Percentiles rank a stretch among this genome's conserved stretches.
Conservation (phyloP, 2,888 invertebrate species). For the Mallateleia sp. region DNA sequence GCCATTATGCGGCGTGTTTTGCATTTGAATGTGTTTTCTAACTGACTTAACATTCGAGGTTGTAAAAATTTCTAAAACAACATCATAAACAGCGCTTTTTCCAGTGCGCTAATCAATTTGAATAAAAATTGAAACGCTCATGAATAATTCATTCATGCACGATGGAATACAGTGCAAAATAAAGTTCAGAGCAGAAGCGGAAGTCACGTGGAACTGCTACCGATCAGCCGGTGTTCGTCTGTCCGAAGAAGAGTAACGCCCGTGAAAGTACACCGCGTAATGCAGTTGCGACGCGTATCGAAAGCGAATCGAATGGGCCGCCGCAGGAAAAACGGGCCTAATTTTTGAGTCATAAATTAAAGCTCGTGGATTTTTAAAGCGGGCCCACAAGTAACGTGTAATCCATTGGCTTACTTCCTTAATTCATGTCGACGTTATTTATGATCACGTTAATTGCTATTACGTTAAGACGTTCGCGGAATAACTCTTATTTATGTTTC, state of each 20-base stretch:
- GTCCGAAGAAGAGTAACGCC: conserved; percentile 69
- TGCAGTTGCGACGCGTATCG: conserved; percentile 73
- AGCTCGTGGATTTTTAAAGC: conserved; percentile 43
- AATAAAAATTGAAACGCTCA: conserved; percentile 60
- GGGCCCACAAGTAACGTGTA: conserved; percentile 42
- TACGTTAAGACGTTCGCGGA: background rate
- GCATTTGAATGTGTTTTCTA: conserved; percentile 69
- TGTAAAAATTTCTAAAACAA: conserved; percentile 67
- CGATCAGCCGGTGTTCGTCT: conserved; percentile 52
- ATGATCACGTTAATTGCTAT: conserved; percentile 47
- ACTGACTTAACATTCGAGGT: conserved; percentile 53
- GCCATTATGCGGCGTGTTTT: conserved; percentile 61
- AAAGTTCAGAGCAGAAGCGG: conserved; percentile 64
- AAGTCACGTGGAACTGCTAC: conserved; percentile 65
- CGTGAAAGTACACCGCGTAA: conserved; percentile 75
- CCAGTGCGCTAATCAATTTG: conserved; percentile 64
- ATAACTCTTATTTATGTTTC: conserved; percentile 1
- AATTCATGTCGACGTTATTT: conserved; percentile 50
- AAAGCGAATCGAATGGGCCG: conserved; percentile 74
- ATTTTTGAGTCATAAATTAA: conserved; percentile 65
- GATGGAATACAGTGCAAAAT: conserved; percentile 57
- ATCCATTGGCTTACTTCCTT: conserved; percentile 53
- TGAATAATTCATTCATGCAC: conserved; percentile 67
- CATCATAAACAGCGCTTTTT: conserved; percentile 67
- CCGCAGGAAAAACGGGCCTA: conserved; percentile 58